Evolutionary conservation across 1,140 invertebrate genomes (phyloP).

Genomic region (Drosophila mojavensis): DNA sequence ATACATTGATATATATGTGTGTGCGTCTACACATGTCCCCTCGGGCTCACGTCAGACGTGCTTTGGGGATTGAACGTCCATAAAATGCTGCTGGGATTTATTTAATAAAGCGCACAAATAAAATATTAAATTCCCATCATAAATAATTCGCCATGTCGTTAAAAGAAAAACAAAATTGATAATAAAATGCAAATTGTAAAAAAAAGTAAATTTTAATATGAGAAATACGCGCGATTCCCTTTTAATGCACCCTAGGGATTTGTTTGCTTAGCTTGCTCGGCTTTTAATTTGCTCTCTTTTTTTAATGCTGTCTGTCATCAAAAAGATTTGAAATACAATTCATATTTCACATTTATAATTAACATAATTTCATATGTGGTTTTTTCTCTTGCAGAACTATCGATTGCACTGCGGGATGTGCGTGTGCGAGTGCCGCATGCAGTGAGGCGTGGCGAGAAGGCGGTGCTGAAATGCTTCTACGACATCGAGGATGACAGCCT

Average conservation of each 20-base stretch:
- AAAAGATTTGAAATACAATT: slow-evolving; percentile 61
- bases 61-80: slow-evolving; percentile 50
- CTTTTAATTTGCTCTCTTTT: not conserved
- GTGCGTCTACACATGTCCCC: too few relatives aligned
- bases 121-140: slow-evolving; percentile 49
- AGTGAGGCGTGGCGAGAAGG: slow-evolving; percentile 87
- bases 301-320: slow-evolving; percentile 44
- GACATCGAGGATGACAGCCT: slow-evolving; percentile 90
- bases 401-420: slow-evolving; percentile 86
- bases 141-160: slow-evolving; percentile 64
- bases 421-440: slow-evolving; percentile 88
- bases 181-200: slow-evolving; percentile 72
- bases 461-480: slow-evolving; percentile 89
- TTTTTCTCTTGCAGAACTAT: slow-evolving; percentile 49
- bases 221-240: slow-evolving; percentile 36
- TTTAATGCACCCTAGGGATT: slow-evolving; percentile 22
- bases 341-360: slow-evolving; percentile 47
- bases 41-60: slow-evolving; percentile 22
- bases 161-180: slow-evolving; percentile 67
- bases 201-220: slow-evolving; percentile 63
- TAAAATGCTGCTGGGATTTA: slow-evolving; percentile 69
- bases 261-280: slow-evolving; percentile 53
- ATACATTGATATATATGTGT: not conserved
- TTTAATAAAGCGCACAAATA: slow-evolving; percentile 65
- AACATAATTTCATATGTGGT: slow-evolving; percentile 3